Percentiles rank a stretch among this genome's conserved stretches.
These are phyloP conservation scores for Australoheros facetus DNA, from an alignment of 2,797 vertebrate species.

Conservation along the genomic window DNA sequence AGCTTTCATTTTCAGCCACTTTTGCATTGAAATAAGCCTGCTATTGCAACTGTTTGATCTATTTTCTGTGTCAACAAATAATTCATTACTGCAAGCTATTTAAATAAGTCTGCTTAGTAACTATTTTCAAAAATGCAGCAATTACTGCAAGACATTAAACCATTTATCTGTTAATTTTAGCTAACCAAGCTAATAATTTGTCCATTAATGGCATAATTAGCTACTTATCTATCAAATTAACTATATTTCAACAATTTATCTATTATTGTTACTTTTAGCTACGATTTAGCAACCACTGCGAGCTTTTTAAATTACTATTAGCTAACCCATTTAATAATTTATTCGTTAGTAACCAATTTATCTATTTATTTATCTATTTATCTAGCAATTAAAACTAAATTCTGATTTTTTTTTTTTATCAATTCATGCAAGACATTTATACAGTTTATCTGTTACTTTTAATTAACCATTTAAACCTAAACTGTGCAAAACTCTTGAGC, in stretches of 20 bases:
- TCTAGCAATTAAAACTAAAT: neutral
- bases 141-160: neutral
- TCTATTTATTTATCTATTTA: neutral
- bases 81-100: neutral
- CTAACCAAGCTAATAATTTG: fast-evolving
- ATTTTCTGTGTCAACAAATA: neutral
- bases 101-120: neutral
- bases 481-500: neutral
- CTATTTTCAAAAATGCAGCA: neutral
- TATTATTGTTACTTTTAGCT: neutral
- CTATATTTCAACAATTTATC: neutral
- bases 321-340: neutral
- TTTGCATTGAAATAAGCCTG: neutral
- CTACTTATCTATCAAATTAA: neutral
- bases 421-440: neutral
- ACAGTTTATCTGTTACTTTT: neutral
- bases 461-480: no score
- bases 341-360: neutral
- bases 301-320: neutral
- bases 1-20: neutral
- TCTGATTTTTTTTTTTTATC: neutral
- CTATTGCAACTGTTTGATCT: neutral
- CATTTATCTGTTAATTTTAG: neutral
- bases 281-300: neutral
- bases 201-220: neutral